These are phyloP conservation scores for Carabus problematicus DNA, from an alignment of 2,888 invertebrate species.

Conservation along the genomic window DNA sequence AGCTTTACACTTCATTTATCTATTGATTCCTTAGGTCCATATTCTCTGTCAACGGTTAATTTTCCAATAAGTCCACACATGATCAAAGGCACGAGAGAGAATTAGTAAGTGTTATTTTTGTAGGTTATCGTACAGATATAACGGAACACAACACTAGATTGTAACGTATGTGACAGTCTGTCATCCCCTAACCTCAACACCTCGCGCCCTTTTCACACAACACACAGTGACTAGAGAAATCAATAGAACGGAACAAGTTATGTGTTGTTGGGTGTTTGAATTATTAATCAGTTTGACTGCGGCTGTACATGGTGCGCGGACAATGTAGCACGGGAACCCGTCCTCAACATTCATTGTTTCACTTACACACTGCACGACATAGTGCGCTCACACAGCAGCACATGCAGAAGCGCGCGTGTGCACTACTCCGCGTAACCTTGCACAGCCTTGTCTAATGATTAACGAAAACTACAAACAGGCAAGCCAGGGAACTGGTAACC, in stretches of 20 bases:
- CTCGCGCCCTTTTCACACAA: neutral
- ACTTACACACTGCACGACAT: neutral
- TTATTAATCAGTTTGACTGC: slow-evolving; percentile 41
- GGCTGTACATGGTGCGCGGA: slow-evolving; percentile 16
- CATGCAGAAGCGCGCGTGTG: neutral
- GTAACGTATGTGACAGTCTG: neutral
- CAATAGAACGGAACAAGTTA: slow-evolving; percentile 39
- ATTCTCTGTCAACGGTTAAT: no score
- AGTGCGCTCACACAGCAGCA: neutral
- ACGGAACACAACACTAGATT: no score
- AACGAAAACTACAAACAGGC: no score
- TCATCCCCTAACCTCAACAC: neutral
- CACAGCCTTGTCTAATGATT: no score
- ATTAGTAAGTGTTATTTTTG: no score
- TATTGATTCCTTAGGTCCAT: no score
- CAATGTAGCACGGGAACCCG: neutral
- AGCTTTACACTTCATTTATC: no score
- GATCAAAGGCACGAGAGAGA: no score
- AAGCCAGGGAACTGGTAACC: no score
- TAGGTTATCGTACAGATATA: no score
- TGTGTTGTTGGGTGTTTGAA: slow-evolving; percentile 39
- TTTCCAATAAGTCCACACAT: no score
- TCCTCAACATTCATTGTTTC: neutral
- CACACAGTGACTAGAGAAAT: slow-evolving; percentile 16
- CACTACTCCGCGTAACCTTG: no score